Percentiles rank a stretch among this genome's conserved stretches.
phyloP scores from a whole-genome alignment of 2,797 vertebrate genomes.

The Basileuterus tristriatus region DNA sequence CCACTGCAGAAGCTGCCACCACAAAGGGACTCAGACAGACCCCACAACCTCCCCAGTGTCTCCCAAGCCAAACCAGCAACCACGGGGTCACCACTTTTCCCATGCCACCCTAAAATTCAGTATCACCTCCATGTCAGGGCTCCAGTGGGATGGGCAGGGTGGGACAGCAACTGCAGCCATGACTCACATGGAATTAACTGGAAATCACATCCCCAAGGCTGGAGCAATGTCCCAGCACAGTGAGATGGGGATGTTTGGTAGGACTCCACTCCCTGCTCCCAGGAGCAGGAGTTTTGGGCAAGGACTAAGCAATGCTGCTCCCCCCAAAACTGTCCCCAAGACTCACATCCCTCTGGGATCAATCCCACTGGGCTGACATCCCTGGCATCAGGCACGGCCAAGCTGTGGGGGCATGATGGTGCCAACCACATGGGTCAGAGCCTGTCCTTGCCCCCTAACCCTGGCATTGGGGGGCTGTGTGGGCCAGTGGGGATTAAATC shows the following conservation, averaged over 20 bases:
- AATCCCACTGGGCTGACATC: not conserved
- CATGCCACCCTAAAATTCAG: accelerated
- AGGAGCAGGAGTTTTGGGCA: not conserved
- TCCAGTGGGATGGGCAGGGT: accelerated
- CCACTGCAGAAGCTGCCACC: not conserved
- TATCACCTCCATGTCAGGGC: not conserved
- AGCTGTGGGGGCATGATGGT: accelerated
- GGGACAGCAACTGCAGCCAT: accelerated
- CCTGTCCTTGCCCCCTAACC: not conserved
- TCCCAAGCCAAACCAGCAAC: accelerated
- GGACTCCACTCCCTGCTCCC: not conserved
- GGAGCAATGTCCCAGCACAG: accelerated
- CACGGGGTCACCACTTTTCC: accelerated
- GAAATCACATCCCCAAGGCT: not conserved
- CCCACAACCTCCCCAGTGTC: not conserved
- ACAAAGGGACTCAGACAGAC: accelerated
- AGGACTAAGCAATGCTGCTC: not conserved
- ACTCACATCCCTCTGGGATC: not conserved
- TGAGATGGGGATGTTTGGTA: not conserved
- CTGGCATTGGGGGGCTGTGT: accelerated
- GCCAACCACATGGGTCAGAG: not conserved
- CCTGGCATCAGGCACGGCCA: not conserved
- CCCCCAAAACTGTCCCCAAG: not conserved
- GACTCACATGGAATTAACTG: not conserved
- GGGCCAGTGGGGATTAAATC: not conserved